Evolutionary conservation across 2,113 vertebrate genomes (phyloP), one percentile per base, ranked within the genome.

Genomic region (Damaliscus lunatus): DNA sequence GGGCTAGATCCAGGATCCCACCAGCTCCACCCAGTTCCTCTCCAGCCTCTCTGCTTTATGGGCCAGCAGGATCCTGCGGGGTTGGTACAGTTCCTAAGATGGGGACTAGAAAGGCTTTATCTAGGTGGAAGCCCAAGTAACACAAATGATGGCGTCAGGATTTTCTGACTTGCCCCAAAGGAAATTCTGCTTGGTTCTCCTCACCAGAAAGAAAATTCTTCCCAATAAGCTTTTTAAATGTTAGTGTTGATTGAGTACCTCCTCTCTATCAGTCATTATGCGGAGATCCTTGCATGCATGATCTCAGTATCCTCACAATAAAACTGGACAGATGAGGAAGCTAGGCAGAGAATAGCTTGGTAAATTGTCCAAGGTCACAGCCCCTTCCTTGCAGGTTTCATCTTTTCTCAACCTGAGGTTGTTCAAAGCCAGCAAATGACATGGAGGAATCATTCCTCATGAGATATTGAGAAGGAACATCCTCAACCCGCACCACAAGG

Each of bases 121-220:
- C 43, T 67, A 67, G n/a, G 21, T 10, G 10, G 7, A 77, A 33
- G 4, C 74, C 53, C 25, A 11, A 29, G n/a, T 67, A 67, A 52
- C 46, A 40, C 40, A 50, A 27, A 9, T 31, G 9, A 10, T 14
- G 11, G 9, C 1, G 0, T 59, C n/a, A 14, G 6, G 3, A 2
- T 90, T 53, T 59, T 21, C 7, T 67, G 14, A 53, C 2, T 15
- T 46, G 46, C n/a, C n/a, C 40, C 52, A 43, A 31, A 94, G 27
- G 15, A 64, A 71, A 14, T 36, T 53, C 19, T 67, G 3, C 16
- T 50, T 46, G 16, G 14, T 23, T 50, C 12, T 53, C 25, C 31
- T 29, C 43, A 85, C 17, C 9, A 80, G 17, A 14, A 11, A 53
- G 31, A 23, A 52, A 31, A 53, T 8, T 53, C 8, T 67, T 53